Evolutionary conservation across 2,797 vertebrate genomes (phyloP), one percentile per base, ranked within the genome.

Genomic region (Chelon auratus): DNA sequence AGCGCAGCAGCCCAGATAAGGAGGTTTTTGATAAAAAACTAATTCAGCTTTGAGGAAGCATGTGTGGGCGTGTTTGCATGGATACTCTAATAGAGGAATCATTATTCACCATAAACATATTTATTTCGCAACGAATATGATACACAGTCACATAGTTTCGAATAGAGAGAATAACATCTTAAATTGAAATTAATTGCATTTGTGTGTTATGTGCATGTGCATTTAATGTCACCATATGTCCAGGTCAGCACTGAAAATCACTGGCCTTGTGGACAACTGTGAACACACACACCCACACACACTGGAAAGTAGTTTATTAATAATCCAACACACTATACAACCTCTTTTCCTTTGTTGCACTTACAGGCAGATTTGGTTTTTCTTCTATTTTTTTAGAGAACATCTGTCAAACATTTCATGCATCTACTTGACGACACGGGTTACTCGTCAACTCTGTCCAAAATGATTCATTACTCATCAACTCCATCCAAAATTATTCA

Each of bases 251-350:
- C 59, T 68, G 73, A 79, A 82, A 82, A 60, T 71, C 40, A 52
- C 68, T 58, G 58, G 64, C 48, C 54, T 45, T 9, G 55, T 24
- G 62, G 70, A 71, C 61, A 81, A 80, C 72, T 73, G 58, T 56
- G 50, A 45, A 48, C 42, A n/a, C 54, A 11, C 30, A 60, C 4
- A 48, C 42, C 14, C 54, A 11, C 30, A 60, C 4, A 68, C 47
- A 55, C 52, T 69, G 84, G 76, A 81, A 78, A 77, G 68, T 33
- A 22, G 17, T 68, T 60, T 77, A 78, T 77, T 68, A 79, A 72
- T 74, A 84, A 86, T 73, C 62, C 37, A 66, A 45, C 43, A 74
- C 58, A 55, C 77, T 56, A 68, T 62, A 73, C 48, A 53, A 72
- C 68, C 20, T 50, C 24, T 17, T 62, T 43, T 18, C 52, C 40